Percentiles rank a stretch among this genome's conserved stretches.
These are phyloP conservation scores for Scolanthus callimorphus DNA, from an alignment of 92 coral and sea anemone species.

Conservation along the genomic window DNA sequence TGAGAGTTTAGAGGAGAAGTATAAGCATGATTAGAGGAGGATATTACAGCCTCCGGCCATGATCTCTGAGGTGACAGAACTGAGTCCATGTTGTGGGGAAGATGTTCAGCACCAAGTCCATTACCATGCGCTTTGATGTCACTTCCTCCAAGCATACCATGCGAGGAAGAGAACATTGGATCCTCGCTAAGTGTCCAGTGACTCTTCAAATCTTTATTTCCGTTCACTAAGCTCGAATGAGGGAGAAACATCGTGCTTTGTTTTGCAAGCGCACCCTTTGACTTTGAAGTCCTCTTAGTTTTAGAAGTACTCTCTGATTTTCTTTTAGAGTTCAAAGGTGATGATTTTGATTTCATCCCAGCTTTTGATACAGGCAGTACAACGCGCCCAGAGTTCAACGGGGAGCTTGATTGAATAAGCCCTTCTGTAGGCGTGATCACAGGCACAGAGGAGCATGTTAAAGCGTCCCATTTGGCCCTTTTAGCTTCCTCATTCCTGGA, in stretches of 20 bases:
- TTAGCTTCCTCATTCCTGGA: conserved; percentile 20
- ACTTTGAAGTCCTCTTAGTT: conserved; percentile 41
- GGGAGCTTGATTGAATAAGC: conserved; percentile 10
- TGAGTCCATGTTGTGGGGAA: conserved; percentile 70
- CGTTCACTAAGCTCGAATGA: conserved; percentile 41
- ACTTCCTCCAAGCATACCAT: conserved; percentile 46
- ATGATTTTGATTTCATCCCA: conserved; percentile 35
- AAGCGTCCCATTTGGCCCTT: conserved; percentile 28
- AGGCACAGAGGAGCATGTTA: conserved; percentile 53
- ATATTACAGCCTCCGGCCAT: conserved; percentile 51
- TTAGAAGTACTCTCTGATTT: conserved; percentile 46
- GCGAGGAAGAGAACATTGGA: conserved; percentile 87
- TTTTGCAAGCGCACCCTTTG: conserved; percentile 26
- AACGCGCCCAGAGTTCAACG: conserved; percentile 12
- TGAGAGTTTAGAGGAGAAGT: conserved; percentile 82
- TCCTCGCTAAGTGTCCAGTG: conserved; percentile 65
- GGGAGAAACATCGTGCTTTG: conserved; percentile 44
- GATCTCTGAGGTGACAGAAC: conserved; percentile 68
- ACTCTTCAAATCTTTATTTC: conserved; percentile 30
- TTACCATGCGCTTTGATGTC: conserved; percentile 70
- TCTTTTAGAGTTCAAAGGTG: conserved; percentile 59
- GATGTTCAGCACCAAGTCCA: conserved; percentile 66
- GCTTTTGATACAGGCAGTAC: conserved; percentile 7
- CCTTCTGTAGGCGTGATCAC: conserved; percentile 60
- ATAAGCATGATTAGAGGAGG: conserved; percentile 53